phyloP scores from a whole-genome alignment of 1,140 invertebrate species.

The Saccostrea echinata region DNA sequence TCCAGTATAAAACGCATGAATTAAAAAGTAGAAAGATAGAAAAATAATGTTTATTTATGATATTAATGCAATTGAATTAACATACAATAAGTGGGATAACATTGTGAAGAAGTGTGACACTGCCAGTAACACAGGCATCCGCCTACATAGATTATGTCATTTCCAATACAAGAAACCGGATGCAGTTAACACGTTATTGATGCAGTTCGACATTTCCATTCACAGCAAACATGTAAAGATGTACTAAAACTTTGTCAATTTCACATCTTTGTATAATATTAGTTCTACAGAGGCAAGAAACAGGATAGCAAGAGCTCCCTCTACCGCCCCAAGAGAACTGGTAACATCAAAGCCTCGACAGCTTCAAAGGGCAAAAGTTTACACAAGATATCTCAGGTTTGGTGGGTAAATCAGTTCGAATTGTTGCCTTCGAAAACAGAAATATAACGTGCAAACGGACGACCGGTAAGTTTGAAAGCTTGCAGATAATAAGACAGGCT shows the following conservation, averaged over 20 bases:
- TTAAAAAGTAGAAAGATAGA: no score
- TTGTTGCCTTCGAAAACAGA: background rate
- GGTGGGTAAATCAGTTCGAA: background rate
- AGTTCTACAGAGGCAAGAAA: background rate
- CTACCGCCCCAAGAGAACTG: background rate
- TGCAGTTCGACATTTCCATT: background rate
- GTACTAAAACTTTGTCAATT: background rate
- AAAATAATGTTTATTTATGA: no score
- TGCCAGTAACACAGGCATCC: background rate
- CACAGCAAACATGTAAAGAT: conserved; percentile 1
- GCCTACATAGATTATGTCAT: background rate
- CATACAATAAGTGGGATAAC: background rate
- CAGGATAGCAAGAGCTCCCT: background rate
- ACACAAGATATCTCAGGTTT: background rate
- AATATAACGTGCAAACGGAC: background rate
- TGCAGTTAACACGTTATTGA: conserved; percentile 21
- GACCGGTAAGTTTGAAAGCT: background rate
- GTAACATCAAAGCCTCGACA: background rate
- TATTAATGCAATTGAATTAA: no score
- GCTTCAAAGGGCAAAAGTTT: conserved; percentile 24
- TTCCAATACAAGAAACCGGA: conserved; percentile 44
- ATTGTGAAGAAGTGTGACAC: no score
- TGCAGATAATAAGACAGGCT: background rate
- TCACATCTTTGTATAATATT: background rate
- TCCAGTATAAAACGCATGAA: no score